Evolutionary conservation across 2,888 invertebrate genomes (phyloP).

Genomic region (Biston stratarius): DNA sequence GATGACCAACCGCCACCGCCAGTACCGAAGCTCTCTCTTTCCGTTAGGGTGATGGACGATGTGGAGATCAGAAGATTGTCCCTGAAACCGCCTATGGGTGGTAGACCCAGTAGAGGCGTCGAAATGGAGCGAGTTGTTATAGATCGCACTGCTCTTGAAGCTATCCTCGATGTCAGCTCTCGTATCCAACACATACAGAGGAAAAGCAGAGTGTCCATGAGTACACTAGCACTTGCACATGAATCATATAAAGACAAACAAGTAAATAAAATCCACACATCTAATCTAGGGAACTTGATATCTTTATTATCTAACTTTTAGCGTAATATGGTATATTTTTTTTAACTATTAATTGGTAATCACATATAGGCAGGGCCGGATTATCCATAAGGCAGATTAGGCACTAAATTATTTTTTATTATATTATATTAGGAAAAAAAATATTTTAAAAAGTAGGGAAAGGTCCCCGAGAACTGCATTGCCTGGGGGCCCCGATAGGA

Average conservation of each 20-base stretch:
- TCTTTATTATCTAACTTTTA: too few species aligned
- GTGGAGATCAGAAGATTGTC: slow-evolving; percentile 2
- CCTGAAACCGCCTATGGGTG: background rate
- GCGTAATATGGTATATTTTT: too few species aligned
- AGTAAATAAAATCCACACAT: slow-evolving; percentile 64
- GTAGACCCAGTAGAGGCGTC: slow-evolving; percentile 26
- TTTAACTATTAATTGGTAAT: too few species aligned
- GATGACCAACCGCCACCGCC: slow-evolving; percentile 43
- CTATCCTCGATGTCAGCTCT: slow-evolving; percentile 75
- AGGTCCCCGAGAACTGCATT: too few species aligned
- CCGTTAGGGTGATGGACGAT: slow-evolving; percentile 43
- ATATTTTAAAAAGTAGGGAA: too few species aligned
- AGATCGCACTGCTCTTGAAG: slow-evolving; percentile 75
- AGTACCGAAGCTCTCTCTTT: background rate
- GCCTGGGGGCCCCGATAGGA: too few species aligned
- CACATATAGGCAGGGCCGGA: too few species aligned
- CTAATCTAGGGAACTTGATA: background rate
- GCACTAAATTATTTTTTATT: too few species aligned
- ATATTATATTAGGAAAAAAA: too few species aligned
- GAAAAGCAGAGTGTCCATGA: slow-evolving; percentile 76
- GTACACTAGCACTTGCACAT: slow-evolving; percentile 72
- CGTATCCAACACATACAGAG: slow-evolving; percentile 72
- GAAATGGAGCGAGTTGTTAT: slow-evolving; percentile 61
- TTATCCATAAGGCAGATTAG: too few species aligned
- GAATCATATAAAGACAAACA: slow-evolving; percentile 83